phyloP scores from a whole-genome alignment of 2,113 vertebrate genomes.

The Crotalus horridus region DNA sequence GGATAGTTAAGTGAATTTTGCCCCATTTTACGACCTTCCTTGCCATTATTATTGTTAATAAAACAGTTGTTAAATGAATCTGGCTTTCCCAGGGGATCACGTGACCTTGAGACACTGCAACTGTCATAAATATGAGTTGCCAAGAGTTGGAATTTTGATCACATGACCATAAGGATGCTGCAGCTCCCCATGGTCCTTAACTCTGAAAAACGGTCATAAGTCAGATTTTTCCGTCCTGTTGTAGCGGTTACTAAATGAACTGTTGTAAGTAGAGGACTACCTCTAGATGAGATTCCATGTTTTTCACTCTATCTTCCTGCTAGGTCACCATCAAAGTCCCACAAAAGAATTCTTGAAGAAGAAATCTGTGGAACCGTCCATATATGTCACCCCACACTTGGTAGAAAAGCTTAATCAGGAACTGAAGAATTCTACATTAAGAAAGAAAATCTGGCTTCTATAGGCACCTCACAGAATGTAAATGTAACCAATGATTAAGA shows the following conservation, averaged over 20 bases:
- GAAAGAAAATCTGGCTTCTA: not conserved
- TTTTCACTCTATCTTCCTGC: not conserved
- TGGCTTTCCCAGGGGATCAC: not conserved
- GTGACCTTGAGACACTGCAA: not conserved
- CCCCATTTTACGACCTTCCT: not conserved
- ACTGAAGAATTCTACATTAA: slow-evolving; percentile 13
- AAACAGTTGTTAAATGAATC: not conserved
- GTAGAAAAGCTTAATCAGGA: not conserved
- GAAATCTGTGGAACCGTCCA: accelerated
- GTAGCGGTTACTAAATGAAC: not conserved
- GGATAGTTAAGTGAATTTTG: not conserved
- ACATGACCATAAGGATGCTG: not conserved
- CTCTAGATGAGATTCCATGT: not conserved
- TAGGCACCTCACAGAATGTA: not conserved
- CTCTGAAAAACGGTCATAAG: not conserved
- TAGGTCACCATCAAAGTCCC: slow-evolving; percentile 87
- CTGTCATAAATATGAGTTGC: not conserved
- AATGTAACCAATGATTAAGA: not conserved
- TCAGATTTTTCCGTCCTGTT: not conserved
- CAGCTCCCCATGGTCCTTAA: not conserved
- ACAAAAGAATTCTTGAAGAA: slow-evolving; percentile 85
- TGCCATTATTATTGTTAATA: not conserved
- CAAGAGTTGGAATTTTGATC: not conserved
- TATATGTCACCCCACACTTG: not conserved
- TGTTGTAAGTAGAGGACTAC: not conserved